These are phyloP conservation scores for Phrynocephalus vlangalii DNA, from an alignment of 2,797 vertebrate species.

Conservation along the genomic window DNA sequence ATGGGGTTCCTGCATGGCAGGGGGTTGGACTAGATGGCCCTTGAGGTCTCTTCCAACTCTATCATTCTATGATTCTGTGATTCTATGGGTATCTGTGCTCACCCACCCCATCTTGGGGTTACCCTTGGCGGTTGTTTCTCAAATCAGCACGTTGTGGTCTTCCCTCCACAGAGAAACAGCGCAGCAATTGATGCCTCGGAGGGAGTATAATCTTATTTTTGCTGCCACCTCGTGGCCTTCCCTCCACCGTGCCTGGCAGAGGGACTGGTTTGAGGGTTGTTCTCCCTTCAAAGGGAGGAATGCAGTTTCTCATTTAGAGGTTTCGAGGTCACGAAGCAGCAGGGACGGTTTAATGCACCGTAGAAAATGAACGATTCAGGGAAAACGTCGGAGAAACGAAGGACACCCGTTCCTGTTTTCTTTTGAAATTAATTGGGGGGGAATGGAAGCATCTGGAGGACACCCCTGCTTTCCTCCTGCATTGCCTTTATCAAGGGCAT, in stretches of 20 bases:
- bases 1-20: too few species aligned
- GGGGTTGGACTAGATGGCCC: too few species aligned
- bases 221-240: slow-evolving; percentile 55
- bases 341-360: neutral
- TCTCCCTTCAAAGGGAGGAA: neutral
- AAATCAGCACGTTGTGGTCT: neutral
- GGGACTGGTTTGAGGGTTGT: neutral
- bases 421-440: neutral
- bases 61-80: too few species aligned
- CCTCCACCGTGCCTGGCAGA: neutral
- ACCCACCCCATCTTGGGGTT: neutral
- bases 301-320: neutral
- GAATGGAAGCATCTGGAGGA: neutral
- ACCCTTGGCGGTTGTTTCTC: neutral
- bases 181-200: neutral
- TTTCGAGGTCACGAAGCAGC: neutral
- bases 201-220: slow-evolving; percentile 49
- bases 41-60: too few species aligned
- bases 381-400: neutral
- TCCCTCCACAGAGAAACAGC: neutral
- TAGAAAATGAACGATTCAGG: neutral
- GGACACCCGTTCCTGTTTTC: neutral
- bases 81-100: too few species aligned
- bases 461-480: neutral
- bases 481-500: too few species aligned